Conservation (phyloP, 2,797 vertebrate genomes). For the Pseudocheirus occidentalis region DNA sequence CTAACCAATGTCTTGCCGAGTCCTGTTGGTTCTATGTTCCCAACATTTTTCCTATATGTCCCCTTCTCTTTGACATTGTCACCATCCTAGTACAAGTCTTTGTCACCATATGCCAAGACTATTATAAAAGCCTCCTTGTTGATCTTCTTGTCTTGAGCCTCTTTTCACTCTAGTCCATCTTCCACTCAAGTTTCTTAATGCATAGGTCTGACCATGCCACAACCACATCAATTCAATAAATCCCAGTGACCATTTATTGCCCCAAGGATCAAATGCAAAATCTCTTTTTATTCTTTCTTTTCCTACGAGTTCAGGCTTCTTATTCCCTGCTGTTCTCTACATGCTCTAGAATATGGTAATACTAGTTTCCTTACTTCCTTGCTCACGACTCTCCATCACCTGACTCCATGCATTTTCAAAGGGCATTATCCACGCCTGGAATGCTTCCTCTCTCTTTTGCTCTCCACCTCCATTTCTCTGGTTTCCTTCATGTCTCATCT, state of each 20-base stretch:
- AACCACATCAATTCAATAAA: not conserved
- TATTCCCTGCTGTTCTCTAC: not conserved
- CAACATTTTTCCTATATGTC: not conserved
- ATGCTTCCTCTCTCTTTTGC: not conserved
- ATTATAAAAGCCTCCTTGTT: not conserved
- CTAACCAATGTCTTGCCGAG: not conserved
- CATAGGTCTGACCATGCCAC: not conserved
- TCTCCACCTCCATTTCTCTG: not conserved
- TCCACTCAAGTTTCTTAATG: not conserved
- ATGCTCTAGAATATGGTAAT: not conserved
- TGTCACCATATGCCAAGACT: not conserved
- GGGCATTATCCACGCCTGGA: not conserved
- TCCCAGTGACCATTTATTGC: not conserved
- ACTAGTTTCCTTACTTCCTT: not conserved
- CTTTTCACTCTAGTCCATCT: not conserved
- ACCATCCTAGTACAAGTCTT: not conserved
- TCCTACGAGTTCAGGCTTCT: not conserved
- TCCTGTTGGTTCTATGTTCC: not conserved
- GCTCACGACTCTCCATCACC: not conserved
- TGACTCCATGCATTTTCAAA: not conserved
- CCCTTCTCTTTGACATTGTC: not conserved
- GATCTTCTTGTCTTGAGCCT: not conserved
- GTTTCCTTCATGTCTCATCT: not conserved
- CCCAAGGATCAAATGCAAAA: no score
- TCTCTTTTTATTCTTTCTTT: no score